Conservation (phyloP, 2,113 vertebrate species). For the Poeciliopsis turrubarensis region DNA sequence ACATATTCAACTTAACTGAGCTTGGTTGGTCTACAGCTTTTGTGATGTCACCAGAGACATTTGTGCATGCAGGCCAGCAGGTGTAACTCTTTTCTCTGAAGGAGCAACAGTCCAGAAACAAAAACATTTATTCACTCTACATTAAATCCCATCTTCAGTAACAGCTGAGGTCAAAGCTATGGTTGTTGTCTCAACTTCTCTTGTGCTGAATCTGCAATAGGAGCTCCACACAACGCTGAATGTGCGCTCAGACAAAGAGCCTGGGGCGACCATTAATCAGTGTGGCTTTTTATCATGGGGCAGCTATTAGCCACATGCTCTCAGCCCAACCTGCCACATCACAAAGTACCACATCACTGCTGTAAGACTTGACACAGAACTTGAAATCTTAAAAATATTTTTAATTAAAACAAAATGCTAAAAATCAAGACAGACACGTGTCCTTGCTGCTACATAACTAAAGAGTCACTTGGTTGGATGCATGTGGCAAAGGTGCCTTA, state of each 20-base stretch:
- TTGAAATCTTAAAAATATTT: no score
- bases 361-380: constrained; percentile 20
- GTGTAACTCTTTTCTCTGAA: constrained; percentile 12
- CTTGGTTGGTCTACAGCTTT: no score
- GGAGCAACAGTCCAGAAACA: constrained; percentile 38
- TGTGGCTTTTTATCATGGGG: constrained; percentile 92
- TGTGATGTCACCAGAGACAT: no score
- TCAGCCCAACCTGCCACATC: constrained; percentile 88
- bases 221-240: constrained; percentile 66
- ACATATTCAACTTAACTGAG: no score
- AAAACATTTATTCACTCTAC: constrained; percentile 18
- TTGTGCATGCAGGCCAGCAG: no score
- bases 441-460: neutral
- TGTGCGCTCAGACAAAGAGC: constrained; percentile 77
- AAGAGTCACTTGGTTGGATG: neutral
- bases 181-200: constrained; percentile 60
- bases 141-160: constrained; percentile 34
- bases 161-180: constrained; percentile 63
- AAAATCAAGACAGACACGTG: neutral
- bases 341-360: constrained; percentile 63
- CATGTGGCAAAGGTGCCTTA: neutral
- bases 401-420: neutral
- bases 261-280: constrained; percentile 93
- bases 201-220: constrained; percentile 94
- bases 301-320: constrained; percentile 99